phyloP scores from a whole-genome alignment of 2,888 invertebrate species.

The Gordius sp. region DNA sequence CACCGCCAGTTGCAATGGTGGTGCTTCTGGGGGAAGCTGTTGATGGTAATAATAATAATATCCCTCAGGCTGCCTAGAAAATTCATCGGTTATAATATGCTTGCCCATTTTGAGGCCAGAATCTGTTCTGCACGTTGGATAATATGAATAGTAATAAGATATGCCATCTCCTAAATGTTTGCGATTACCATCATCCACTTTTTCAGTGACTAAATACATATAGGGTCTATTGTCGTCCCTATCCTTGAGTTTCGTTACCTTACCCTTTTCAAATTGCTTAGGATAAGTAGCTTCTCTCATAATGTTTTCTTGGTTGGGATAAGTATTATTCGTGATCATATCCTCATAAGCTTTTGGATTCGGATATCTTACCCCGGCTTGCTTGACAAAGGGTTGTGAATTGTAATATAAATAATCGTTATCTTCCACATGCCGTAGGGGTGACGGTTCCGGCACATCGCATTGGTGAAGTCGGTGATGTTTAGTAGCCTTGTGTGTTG shows the following conservation, averaged over 20 bases:
- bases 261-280: neutral
- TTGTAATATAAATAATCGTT: constrained; percentile 15
- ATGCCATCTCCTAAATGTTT: too few relatives aligned
- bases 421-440: neutral
- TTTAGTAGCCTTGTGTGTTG: neutral
- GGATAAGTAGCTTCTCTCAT: constrained; percentile 13
- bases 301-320: neutral
- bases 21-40: too few relatives aligned
- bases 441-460: neutral
- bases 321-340: neutral
- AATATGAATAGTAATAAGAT: too few relatives aligned
- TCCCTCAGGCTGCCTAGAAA: too few relatives aligned
- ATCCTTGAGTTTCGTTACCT: neutral
- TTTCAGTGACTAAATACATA: constrained; percentile 7
- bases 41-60: too few relatives aligned
- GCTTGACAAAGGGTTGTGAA: neutral
- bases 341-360: neutral
- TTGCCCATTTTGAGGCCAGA: too few relatives aligned
- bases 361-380: neutral
- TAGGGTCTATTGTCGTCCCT: constrained; percentile 7
- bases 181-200: too few relatives aligned
- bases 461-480: neutral
- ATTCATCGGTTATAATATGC: too few relatives aligned
- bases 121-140: neutral
- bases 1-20: too few relatives aligned